Evolutionary conservation across 2,888 invertebrate genomes (phyloP), one percentile per base, ranked within the genome.

Genomic region (Acleris cristana): DNA sequence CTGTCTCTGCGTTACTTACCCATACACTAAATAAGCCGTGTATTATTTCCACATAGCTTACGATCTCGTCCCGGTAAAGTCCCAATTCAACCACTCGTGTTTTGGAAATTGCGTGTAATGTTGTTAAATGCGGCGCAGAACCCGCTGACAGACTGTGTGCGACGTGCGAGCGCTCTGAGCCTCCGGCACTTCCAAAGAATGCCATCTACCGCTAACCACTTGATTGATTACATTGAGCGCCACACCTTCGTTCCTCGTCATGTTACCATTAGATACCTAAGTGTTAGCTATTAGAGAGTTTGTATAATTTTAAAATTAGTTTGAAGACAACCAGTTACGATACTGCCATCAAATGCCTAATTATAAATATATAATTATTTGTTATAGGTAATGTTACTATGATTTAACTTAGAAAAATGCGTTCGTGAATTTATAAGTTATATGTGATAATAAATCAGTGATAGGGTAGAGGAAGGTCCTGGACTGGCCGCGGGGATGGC

Each of bases 311-410:
- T 87, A 74, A 75, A 74, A 86, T 88, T 86, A 88, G 86, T 88
- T 88, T 74, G 85, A 84, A 87, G 80, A 89, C 88, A 91, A 92
- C 88, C 92, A 89, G 89, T 91, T 89, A 89, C 86, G 83, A 89
- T 87, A 91, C 92, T 92, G 92, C 92, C 92, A 92, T 92, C 85
- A 89, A 90, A 92, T 92, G 92, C 92, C 92, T 92, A 92, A 91
- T 85, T 90, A 67, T 67, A 67, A 63, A 58, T 63, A 61, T 56
- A 44, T 66, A 90, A 82, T 79, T 82, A 85, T 67, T 85, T 83
- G 82, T 88, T 89, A 82, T 86, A 78, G 75, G 83, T 79, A 72
- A 73, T 69, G 69, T 83, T 76, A 78, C 84, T n/a, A 82, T 78
- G 76, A 76, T 80, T 84, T 83, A 79, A 73, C 80, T 85, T 82